Conservation (phyloP, 2,797 vertebrate species). For the Necrosyrtes monachus region DNA sequence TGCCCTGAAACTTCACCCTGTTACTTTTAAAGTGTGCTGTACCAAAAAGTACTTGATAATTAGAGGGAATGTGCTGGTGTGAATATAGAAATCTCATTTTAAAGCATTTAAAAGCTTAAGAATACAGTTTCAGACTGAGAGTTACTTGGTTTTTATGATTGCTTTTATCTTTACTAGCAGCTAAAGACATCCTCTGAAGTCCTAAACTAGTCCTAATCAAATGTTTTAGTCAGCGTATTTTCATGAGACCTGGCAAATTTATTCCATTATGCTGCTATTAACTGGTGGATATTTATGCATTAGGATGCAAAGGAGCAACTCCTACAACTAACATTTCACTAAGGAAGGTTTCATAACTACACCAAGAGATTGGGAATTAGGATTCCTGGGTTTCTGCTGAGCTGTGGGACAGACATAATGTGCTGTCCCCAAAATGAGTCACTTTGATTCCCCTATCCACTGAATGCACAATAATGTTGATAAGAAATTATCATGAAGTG, state of each 20-base stretch:
- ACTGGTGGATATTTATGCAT: neutral
- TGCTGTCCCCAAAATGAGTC: neutral
- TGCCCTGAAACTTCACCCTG: neutral
- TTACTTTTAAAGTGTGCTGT: neutral
- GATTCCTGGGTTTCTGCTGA: neutral
- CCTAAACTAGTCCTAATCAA: conserved; percentile 32
- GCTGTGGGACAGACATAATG: neutral
- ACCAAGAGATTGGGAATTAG: neutral
- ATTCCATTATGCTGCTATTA: conserved; percentile 15
- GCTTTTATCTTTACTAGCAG: conserved; percentile 29
- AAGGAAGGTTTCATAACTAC: neutral
- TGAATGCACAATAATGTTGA: neutral
- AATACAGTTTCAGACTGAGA: conserved; percentile 2
- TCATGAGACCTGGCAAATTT: conserved; percentile 7
- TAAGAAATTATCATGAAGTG: neutral
- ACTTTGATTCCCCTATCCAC: neutral
- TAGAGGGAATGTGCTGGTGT: neutral
- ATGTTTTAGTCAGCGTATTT: conserved; percentile 1
- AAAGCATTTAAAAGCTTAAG: conserved; percentile 13
- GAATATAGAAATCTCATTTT: neutral
- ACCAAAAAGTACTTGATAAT: neutral
- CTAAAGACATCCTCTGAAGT: neutral
- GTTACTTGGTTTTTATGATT: conserved; percentile 15
- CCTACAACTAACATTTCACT: neutral
- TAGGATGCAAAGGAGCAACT: neutral